These are phyloP conservation scores for Arizona elegans DNA, from an alignment of 2,113 vertebrate genomes.

Conservation along the genomic window DNA sequence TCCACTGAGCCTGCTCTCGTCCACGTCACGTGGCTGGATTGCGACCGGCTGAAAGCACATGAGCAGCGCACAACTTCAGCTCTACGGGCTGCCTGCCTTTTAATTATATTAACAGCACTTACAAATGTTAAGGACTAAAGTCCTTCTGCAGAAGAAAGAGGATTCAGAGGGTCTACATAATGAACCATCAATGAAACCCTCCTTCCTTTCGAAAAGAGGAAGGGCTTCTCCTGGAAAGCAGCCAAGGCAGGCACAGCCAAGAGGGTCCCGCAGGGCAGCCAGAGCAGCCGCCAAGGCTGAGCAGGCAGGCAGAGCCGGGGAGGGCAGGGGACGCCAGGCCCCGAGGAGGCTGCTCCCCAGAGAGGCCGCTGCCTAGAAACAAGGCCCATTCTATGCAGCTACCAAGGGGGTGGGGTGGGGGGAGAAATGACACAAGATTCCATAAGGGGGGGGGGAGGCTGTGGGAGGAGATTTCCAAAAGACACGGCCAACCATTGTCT, in stretches of 20 bases:
- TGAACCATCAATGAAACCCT: fast-evolving
- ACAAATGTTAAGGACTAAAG: fast-evolving
- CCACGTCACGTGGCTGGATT: neutral
- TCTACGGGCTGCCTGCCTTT: fast-evolving
- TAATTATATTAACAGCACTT: fast-evolving
- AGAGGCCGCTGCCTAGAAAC: neutral
- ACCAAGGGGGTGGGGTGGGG: too few species aligned
- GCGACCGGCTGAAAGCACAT: neutral
- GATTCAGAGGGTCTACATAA: neutral
- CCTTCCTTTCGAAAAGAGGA: neutral
- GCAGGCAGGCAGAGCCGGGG: neutral
- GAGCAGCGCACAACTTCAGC: fast-evolving
- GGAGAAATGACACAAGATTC: too few species aligned
- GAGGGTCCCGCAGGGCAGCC: neutral
- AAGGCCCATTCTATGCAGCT: neutral
- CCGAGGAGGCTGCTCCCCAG: neutral
- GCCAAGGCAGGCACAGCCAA: neutral
- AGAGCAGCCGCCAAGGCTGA: neutral
- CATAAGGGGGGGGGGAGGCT: neutral
- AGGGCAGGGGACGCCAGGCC: neutral
- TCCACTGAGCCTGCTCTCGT: fast-evolving
- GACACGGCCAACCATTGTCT: neutral
- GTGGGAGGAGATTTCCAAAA: too few species aligned
- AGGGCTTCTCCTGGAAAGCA: neutral
- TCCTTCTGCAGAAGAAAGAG: neutral